Conservation (phyloP, 2,113 vertebrate species). For the Mustelus asterias region DNA sequence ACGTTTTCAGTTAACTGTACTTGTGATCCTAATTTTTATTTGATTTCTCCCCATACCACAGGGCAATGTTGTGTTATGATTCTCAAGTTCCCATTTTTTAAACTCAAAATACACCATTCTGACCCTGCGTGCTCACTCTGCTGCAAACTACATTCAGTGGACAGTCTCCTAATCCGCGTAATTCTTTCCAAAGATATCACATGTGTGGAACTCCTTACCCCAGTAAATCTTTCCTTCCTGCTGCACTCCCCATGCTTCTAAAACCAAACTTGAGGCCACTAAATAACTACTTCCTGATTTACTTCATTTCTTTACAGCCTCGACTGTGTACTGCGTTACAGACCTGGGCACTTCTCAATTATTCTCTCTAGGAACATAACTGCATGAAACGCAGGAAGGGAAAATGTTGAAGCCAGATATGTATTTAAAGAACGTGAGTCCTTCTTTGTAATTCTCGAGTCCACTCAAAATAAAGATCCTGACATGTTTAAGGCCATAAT, state of each 20-base stretch:
- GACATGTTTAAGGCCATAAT: background rate
- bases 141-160: background rate
- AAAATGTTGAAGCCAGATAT: background rate
- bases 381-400: too few species aligned
- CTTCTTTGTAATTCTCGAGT: background rate
- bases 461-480: background rate
- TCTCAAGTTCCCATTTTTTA: background rate
- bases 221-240: background rate
- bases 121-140: background rate
- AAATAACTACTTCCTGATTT: background rate
- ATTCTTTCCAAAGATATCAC: background rate
- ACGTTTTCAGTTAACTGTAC: too few species aligned
- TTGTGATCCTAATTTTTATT: too few species aligned
- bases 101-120: background rate
- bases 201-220: background rate
- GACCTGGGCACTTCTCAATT: background rate
- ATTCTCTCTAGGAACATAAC: background rate
- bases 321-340: background rate
- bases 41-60: too few species aligned
- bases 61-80: too few species aligned
- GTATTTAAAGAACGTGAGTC: background rate
- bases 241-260: background rate
- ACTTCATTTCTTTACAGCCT: background rate
- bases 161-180: background rate
- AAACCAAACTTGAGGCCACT: background rate